These are phyloP conservation scores for Hyperoplus immaculatus DNA, from an alignment of 2,797 vertebrate genomes.

Conservation along the genomic window DNA sequence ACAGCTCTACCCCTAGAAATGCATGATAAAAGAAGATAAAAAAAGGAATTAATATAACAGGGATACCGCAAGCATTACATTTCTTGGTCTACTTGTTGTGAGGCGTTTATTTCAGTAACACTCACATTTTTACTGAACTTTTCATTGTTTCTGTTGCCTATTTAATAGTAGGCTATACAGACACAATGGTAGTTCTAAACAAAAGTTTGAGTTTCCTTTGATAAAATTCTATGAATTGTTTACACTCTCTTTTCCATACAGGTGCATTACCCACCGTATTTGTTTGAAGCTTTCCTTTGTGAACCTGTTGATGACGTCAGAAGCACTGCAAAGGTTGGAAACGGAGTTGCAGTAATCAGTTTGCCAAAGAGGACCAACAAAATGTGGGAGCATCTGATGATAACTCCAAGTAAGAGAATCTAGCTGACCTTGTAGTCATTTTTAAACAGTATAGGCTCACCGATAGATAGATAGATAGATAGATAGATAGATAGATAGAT, in stretches of 20 bases:
- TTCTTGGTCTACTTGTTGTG: background rate
- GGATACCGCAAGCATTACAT: background rate
- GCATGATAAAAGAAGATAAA: background rate
- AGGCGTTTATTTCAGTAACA: background rate
- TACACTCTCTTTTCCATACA: constrained; percentile 53
- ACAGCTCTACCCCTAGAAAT: background rate
- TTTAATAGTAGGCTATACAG: too few species aligned
- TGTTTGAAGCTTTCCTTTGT: constrained; percentile 92
- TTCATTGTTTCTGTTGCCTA: too few species aligned
- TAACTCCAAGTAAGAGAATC: constrained; percentile 77
- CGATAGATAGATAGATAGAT: too few species aligned
- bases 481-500: too few species aligned
- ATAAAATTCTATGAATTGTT: too few species aligned
- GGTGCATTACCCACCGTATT: constrained; percentile 92
- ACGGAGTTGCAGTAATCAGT: constrained; percentile 87
- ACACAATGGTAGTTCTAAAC: background rate
- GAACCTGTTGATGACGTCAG: constrained; percentile 89
- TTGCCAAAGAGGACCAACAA: constrained; percentile 87
- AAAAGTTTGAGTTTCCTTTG: background rate
- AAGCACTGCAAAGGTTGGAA: constrained; percentile 90
- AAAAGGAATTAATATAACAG: background rate
- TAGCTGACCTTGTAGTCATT: background rate
- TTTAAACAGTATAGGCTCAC: too few species aligned
- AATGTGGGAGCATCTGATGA: constrained; percentile 88
- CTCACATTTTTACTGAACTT: background rate